These are phyloP conservation scores for Agrenia bidenticulata DNA, from an alignment of 2,888 invertebrate genomes.

Conservation along the genomic window DNA sequence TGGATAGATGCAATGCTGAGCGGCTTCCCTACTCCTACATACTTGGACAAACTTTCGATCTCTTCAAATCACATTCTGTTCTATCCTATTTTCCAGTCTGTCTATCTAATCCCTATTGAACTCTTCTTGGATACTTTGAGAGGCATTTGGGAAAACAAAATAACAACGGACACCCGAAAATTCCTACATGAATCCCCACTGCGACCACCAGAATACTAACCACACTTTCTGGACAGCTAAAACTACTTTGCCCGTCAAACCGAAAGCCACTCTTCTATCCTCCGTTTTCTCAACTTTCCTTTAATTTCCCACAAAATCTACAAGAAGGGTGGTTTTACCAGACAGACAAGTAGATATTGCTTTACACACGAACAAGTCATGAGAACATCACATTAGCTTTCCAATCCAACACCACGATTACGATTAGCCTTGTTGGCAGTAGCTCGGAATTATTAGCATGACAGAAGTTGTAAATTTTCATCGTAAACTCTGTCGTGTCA, in stretches of 20 bases:
- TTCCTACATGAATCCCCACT: slow-evolving; percentile 11
- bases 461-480: too few species aligned
- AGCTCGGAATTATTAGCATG: too few species aligned
- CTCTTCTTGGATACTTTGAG: slow-evolving; percentile 1
- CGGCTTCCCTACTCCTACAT: background rate
- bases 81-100: slow-evolving; percentile 16
- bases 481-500: too few species aligned
- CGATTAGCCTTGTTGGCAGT: too few species aligned
- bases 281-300: background rate
- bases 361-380: too few species aligned
- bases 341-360: too few species aligned
- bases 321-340: background rate
- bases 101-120: slow-evolving; percentile 20
- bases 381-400: too few species aligned
- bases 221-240: slow-evolving; percentile 2
- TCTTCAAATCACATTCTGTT: slow-evolving; percentile 10
- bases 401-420: too few species aligned
- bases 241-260: background rate
- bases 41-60: slow-evolving; percentile 10
- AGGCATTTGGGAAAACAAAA: slow-evolving; percentile 5
- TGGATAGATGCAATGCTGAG: too few species aligned
- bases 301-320: slow-evolving; percentile 3
- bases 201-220: slow-evolving; percentile 9
- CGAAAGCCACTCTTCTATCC: background rate
- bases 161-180: slow-evolving; percentile 11